A percentile compares a stretch with the other conserved stretches of the same genome.
phyloP scores from a whole-genome alignment of 2,797 vertebrate species.

The Parauchenoglanis punctatus region DNA sequence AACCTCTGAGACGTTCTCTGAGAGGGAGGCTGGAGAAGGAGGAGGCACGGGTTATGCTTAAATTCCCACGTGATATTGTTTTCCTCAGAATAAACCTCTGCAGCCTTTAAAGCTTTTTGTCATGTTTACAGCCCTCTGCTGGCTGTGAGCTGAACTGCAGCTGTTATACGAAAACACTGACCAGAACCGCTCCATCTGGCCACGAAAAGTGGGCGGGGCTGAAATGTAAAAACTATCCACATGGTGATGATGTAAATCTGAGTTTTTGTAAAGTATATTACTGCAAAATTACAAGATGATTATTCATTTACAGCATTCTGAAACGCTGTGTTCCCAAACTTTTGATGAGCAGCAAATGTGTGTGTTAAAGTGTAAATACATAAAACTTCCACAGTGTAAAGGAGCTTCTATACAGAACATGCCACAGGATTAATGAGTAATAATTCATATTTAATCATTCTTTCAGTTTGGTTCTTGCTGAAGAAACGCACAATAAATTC shows the following conservation, averaged over 20 bases:
- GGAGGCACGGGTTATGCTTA: background rate
- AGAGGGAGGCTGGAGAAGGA: background rate
- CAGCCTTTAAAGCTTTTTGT: background rate
- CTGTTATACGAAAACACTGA: background rate
- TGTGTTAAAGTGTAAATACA: background rate
- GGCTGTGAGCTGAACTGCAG: background rate
- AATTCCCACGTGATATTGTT: background rate
- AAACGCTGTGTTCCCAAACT: background rate
- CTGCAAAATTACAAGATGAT: background rate
- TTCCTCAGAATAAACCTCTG: background rate
- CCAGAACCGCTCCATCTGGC: background rate
- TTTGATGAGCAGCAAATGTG: background rate
- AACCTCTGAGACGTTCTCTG: background rate
- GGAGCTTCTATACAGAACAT: background rate
- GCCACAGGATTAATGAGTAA: background rate
- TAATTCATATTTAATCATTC: background rate
- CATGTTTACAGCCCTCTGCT: background rate
- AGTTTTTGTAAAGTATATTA: background rate
- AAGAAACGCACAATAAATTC: constrained; percentile 1
- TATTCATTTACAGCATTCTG: background rate
- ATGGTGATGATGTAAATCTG: background rate
- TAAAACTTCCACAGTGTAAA: background rate
- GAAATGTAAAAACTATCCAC: background rate
- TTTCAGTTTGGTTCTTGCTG: background rate
- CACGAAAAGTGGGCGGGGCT: background rate